Evolutionary conservation across 2,888 invertebrate genomes (phyloP).

Genomic region (Opisthograptis luteolata): DNA sequence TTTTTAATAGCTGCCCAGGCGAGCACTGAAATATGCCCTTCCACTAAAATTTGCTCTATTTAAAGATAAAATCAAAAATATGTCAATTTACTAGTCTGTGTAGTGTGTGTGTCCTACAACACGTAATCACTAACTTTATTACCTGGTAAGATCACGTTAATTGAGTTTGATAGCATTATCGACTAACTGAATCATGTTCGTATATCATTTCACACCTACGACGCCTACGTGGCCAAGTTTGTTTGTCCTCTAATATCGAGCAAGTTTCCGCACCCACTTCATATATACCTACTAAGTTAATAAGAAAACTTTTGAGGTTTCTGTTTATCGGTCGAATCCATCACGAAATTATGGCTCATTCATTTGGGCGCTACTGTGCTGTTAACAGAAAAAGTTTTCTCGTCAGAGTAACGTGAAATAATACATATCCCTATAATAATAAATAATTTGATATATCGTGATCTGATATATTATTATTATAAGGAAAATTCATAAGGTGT

Average conservation of each 20-base stretch:
- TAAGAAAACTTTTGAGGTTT: constrained; percentile 31
- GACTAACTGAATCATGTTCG: not conserved
- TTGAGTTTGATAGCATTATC: not conserved
- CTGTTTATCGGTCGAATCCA: constrained; percentile 24
- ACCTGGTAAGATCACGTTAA: not conserved
- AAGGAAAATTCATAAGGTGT: not conserved
- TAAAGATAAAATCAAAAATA: no score
- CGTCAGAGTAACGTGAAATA: not conserved
- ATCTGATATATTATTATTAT: no score
- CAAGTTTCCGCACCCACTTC: constrained; percentile 19
- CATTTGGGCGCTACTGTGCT: constrained; percentile 1
- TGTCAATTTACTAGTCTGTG: no score
- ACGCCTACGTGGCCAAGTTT: constrained; percentile 1
- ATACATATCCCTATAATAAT: no score
- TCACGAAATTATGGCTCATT: constrained; percentile 17
- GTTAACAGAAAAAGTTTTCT: constrained; percentile 2
- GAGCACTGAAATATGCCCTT: no score
- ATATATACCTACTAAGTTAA: constrained; percentile 27
- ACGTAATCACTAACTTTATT: no score
- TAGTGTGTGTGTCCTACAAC: no score
- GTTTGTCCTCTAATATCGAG: not conserved
- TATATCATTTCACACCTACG: not conserved
- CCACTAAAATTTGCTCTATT: no score
- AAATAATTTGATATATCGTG: no score
- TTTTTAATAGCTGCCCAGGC: no score